Percentiles rank a stretch among this genome's conserved stretches.
Evolutionary conservation across 2,888 invertebrate genomes (phyloP).

Genomic region (Andrena marginata): DNA sequence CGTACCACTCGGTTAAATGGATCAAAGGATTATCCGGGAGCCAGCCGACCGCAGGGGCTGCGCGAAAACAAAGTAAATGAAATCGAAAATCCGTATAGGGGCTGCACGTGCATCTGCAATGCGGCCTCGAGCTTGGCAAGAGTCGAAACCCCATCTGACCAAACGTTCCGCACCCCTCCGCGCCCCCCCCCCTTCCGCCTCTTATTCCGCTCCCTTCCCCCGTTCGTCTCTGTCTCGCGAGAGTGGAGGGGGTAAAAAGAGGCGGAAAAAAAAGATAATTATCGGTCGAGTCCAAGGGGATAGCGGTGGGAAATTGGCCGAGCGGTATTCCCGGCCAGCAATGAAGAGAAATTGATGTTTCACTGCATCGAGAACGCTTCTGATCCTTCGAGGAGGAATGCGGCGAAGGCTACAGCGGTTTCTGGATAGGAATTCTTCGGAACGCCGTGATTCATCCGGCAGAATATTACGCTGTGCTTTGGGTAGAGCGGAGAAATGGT

Average conservation of each 20-base stretch:
- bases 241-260: neutral
- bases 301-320: slow-evolving; percentile 55
- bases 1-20: neutral
- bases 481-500: too few species aligned
- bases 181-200: neutral
- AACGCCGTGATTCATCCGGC: neutral
- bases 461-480: too few species aligned
- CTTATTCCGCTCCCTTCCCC: neutral
- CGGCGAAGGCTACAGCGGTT: slow-evolving; percentile 3
- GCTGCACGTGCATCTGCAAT: slow-evolving; percentile 78
- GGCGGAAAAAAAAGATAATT: slow-evolving; percentile 55
- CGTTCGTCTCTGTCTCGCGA: slow-evolving; percentile 22
- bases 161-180: slow-evolving; percentile 33
- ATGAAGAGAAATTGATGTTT: slow-evolving; percentile 40
- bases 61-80: slow-evolving; percentile 61
- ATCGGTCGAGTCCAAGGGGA: slow-evolving; percentile 46
- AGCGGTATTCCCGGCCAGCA: neutral
- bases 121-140: slow-evolving; percentile 74
- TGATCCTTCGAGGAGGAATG: slow-evolving; percentile 1
- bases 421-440: slow-evolving; percentile 3
- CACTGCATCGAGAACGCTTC: slow-evolving; percentile 19
- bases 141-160: slow-evolving; percentile 60
- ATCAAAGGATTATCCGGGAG: neutral
- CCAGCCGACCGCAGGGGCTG: slow-evolving; percentile 17
- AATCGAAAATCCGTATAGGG: slow-evolving; percentile 65